Conservation (phyloP, 2,113 vertebrate genomes). For the Cyanistes caeruleus region DNA sequence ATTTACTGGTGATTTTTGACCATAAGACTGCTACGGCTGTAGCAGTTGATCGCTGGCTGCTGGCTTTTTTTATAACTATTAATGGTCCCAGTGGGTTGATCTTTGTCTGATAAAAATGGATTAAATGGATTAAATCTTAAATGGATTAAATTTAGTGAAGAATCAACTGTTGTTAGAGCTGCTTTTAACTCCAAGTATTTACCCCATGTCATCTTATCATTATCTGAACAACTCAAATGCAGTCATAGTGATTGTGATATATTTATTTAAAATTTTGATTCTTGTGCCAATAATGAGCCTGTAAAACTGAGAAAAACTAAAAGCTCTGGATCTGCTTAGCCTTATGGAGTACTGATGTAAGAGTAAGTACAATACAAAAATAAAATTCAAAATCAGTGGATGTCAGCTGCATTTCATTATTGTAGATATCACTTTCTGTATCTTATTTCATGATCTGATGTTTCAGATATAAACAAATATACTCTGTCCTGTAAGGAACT, state of each 20-base stretch:
- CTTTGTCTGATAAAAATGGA: background rate
- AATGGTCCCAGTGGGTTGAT: slow-evolving; percentile 21
- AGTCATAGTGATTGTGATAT: background rate
- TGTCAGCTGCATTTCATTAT: slow-evolving; percentile 46
- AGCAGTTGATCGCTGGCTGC: slow-evolving; percentile 5
- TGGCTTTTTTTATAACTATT: slow-evolving; percentile 39
- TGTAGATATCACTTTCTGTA: background rate
- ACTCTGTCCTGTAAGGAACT: background rate
- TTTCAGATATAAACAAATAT: slow-evolving; percentile 28
- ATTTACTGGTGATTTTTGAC: slow-evolving; percentile 34
- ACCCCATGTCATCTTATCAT: background rate
- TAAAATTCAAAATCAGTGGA: background rate
- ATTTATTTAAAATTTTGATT: slow-evolving; percentile 10
- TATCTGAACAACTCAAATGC: background rate
- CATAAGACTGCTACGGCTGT: background rate
- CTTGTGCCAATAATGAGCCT: background rate
- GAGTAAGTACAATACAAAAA: background rate
- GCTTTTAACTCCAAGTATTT: background rate
- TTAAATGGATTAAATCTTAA: slow-evolving; percentile 50
- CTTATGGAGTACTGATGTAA: background rate
- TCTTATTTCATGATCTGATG: slow-evolving; percentile 28
- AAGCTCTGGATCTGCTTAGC: slow-evolving; percentile 20
- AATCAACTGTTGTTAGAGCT: background rate
- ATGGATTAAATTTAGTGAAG: background rate
- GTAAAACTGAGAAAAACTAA: background rate